phyloP scores from a whole-genome alignment of 2,797 vertebrate species.

The Otolemur crassicaudatus region DNA sequence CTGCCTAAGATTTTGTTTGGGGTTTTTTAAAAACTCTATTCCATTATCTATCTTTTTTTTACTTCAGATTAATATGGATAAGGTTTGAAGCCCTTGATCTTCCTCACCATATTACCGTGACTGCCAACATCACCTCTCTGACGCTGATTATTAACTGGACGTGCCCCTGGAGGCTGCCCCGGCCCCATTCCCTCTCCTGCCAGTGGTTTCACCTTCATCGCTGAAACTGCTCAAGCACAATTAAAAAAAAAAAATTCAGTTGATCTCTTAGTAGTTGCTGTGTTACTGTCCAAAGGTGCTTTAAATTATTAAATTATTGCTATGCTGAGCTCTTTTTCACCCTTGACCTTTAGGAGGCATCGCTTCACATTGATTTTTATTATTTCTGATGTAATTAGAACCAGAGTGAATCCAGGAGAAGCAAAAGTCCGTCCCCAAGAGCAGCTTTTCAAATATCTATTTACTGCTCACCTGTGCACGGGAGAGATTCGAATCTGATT shows the following conservation, averaged over 20 bases:
- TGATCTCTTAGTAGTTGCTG: constrained; percentile 78
- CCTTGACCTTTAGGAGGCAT: constrained; percentile 80
- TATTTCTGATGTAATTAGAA: constrained; percentile 75
- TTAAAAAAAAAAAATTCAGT: constrained; percentile 58
- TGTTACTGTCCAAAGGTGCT: constrained; percentile 68
- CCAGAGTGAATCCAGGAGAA: constrained; percentile 55
- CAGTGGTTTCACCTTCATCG: neutral
- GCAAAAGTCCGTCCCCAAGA: constrained; percentile 56
- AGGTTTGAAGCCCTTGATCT: neutral
- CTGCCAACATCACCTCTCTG: fast-evolving
- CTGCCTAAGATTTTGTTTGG: neutral
- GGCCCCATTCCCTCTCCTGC: neutral
- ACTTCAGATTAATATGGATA: no score
- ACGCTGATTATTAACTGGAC: neutral
- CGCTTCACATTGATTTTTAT: constrained; percentile 82
- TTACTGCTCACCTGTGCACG: constrained; percentile 53
- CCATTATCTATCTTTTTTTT: no score
- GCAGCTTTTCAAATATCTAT: constrained; percentile 71
- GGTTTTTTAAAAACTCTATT: no score
- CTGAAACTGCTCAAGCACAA: constrained; percentile 59
- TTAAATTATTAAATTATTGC: constrained; percentile 83
- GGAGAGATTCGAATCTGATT: constrained; percentile 74
- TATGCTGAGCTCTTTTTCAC: constrained; percentile 80
- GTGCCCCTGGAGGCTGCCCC: neutral
- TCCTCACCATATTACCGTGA: fast-evolving